A percentile compares a stretch with the other conserved stretches of the same genome.
phyloP scores from a whole-genome alignment of 92 coral and sea anemone species.

The Umimayanthus kanabou region DNA sequence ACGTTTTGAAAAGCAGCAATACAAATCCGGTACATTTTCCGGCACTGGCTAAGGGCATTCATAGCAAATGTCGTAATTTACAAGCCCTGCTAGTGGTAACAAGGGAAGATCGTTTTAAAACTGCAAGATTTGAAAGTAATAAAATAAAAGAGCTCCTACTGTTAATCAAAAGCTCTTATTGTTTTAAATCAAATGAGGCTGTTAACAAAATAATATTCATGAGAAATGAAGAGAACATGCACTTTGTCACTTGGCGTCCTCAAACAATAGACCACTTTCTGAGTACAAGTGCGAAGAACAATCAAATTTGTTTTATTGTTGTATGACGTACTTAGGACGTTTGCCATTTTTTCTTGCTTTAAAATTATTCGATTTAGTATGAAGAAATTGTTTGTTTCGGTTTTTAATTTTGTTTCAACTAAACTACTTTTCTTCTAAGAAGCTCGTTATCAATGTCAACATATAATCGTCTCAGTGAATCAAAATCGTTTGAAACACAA shows the following conservation, averaged over 20 bases:
- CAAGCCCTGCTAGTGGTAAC: too few species aligned
- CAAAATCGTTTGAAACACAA: background rate
- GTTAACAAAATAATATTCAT: background rate
- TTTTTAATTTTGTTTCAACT: background rate
- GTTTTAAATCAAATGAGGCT: background rate
- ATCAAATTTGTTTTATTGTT: background rate
- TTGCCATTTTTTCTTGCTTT: background rate
- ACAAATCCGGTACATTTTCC: too few species aligned
- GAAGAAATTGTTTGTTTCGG: background rate
- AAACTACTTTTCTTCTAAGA: background rate
- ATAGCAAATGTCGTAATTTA: too few species aligned
- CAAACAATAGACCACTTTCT: background rate
- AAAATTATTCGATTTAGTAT: background rate
- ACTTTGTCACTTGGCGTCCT: background rate
- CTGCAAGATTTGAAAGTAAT: background rate
- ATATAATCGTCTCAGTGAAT: background rate
- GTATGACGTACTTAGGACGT: too few species aligned
- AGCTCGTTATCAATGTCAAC: background rate
- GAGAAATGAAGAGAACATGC: background rate
- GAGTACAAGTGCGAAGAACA: constrained; percentile 1
- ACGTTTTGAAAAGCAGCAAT: too few species aligned
- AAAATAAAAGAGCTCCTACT: background rate
- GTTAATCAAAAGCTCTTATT: background rate
- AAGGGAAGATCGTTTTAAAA: too few species aligned
- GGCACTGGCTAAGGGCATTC: too few species aligned